Evolutionary conservation across 2,888 invertebrate species (phyloP), one percentile per base, ranked within the genome.

Genomic region (Brassicogethes aeneus): DNA sequence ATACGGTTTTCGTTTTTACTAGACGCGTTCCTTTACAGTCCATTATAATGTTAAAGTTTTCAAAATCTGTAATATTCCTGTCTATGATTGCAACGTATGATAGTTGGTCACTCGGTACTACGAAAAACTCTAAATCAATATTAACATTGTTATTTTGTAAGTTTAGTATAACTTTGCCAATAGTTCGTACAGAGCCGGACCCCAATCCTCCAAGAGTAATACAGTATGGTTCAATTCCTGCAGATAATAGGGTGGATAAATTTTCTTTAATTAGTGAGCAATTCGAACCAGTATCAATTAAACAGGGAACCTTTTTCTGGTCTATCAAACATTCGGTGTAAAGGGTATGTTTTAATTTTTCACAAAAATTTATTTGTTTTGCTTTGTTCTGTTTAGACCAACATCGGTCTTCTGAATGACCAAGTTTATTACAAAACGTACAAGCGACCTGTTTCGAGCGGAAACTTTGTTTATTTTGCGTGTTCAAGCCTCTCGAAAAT

Each of bases 381-480:
- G 5, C 10, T 23, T 23, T 23, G 23, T 23, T 10, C 10, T 23
- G 23, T 15, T 14, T 35, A 14, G 15, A 14, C 35, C 35, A 35
- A 35, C 35, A 35, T 3, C n/a, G 15, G 13, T 15, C 15, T 3
- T 7, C 35, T 15, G 15, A 3, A 35, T 35, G 35, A 15, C 35
- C 35, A 35, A 7, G 3, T 14, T 35, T 35, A 10, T 15, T 15
- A 16, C 37, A 37, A 29, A 37, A 29, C 37, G 14, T 15, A 29
- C 30, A 23, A 3, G 29, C 12, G 12, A 15, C 5, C 23, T 23
- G 23, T 23, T 23, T 23, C 10, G 5, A 10, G 5, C 10, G 23
- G 10, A 5, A 23, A 23, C 10, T 23, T 23, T 23, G 5, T 23
- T 7, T 10, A 23, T 23, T 23, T 10, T 23, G 5, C 10, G 5